Evolutionary conservation across 2,797 vertebrate genomes (phyloP).

Genomic region (Hippocampus kuda): DNA sequence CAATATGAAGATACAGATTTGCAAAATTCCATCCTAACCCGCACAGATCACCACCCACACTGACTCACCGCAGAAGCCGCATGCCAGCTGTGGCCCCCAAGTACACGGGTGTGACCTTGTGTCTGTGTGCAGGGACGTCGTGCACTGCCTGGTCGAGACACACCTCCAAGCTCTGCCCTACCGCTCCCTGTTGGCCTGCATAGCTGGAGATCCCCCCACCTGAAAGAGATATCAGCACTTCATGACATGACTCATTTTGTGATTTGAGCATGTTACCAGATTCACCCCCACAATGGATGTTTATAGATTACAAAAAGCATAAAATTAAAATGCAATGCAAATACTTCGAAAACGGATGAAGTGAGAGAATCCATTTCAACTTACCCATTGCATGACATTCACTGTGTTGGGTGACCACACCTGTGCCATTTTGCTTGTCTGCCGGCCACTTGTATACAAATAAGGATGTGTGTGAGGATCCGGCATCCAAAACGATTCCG

Average conservation of each 20-base stretch:
- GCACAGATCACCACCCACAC: neutral
- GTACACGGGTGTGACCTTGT: slow-evolving; percentile 66
- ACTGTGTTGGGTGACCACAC: slow-evolving; percentile 75
- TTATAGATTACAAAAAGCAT: too few species aligned
- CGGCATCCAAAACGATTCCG: slow-evolving; percentile 83
- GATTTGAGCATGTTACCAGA: neutral
- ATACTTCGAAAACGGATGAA: too few species aligned
- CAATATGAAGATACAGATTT: neutral
- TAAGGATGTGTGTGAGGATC: slow-evolving; percentile 80
- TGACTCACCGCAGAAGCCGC: slow-evolving; percentile 58
- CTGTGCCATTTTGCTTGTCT: slow-evolving; percentile 79
- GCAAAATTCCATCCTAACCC: slow-evolving; percentile 4
- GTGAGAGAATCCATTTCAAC: slow-evolving; percentile 8
- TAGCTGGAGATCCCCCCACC: slow-evolving; percentile 79
- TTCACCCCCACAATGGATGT: neutral
- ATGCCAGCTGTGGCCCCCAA: slow-evolving; percentile 83
- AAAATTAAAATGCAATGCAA: too few species aligned
- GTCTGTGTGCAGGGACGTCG: slow-evolving; percentile 64
- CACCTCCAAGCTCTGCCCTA: slow-evolving; percentile 60
- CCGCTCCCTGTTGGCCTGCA: slow-evolving; percentile 48
- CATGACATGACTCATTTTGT: neutral
- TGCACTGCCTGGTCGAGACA: slow-evolving; percentile 69
- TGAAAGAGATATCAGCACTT: slow-evolving; percentile 26
- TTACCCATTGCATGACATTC: slow-evolving; percentile 74
- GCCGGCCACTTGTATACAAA: slow-evolving; percentile 82